Base-by-base conservation (phyloP, 2,888 invertebrate genomes). In the Brenthis daphne region DNA sequence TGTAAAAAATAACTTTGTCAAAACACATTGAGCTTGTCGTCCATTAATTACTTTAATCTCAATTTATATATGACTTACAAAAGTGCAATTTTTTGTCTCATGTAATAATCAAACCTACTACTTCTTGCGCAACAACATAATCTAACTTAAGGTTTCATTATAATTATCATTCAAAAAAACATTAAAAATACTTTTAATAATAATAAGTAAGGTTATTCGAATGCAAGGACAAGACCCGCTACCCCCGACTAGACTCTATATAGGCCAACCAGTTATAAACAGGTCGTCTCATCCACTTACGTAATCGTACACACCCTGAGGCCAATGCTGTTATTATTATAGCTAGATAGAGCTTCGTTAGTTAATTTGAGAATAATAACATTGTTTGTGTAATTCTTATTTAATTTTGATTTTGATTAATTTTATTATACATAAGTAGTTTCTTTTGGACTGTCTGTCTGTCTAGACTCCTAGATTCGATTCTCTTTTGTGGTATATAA, bases 261-360 rank as follows among this genome's bases (percentile, higher is more conserved):
- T 90, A 76, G 90, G 90, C 87, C 89, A 89, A 74, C 60, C 13
- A 50, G n/a, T 70, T 71, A 69, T 68, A 72, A 77, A 76, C 79
- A 75, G 74, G 75, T 75, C 73, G 73, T 48, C 20, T 16, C 3
- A 53, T 43, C 53, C 13, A 76, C 73, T 73, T 74, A 76, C 76
- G 77, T 71, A 65, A 64, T 63, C 50, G 29, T 50, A 58, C 54
- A 67, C 24, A 71, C 61, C 58, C 64, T 50, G n/a, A 48, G 50
- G 33, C 60, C 50, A 50, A 29, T 43, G 37, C 11, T 8, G 11
- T 60, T 60, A 60, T 33, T 60, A 50, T 60, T 60, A 60, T n/a
- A 48, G 37, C 37, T 43, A n/a, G 16, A 48, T 33, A 50, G 33
- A 12, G 33, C 33, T 60, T 29, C 12, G 50, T 50, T 60, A 50